These are phyloP conservation scores for Portunus trituberculatus DNA, from an alignment of 1,140 invertebrate genomes.

Conservation along the genomic window DNA sequence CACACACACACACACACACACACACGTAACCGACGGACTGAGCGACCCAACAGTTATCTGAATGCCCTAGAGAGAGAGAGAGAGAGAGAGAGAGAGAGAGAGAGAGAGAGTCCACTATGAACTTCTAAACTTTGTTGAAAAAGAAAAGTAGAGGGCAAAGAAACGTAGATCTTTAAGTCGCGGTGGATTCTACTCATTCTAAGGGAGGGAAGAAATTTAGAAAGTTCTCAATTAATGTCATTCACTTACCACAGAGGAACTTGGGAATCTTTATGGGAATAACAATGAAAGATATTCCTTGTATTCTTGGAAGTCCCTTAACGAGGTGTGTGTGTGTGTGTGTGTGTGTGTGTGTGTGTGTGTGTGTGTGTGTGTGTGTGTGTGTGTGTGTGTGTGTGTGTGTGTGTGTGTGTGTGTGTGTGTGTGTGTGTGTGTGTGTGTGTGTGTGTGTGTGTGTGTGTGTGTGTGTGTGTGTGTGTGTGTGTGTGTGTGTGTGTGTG, in stretches of 20 bases:
- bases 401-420: background rate
- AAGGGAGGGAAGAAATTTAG: background rate
- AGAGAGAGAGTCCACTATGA: background rate
- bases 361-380: constrained; percentile 11
- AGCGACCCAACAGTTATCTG: no score
- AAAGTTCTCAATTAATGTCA: background rate
- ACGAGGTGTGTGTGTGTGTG: background rate
- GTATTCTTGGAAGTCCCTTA: background rate
- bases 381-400: background rate
- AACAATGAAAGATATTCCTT: background rate
- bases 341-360: constrained; percentile 3
- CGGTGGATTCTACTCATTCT: background rate
- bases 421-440: no score
- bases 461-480: no score
- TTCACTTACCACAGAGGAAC: background rate
- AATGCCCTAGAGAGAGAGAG: background rate
- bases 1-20: no score
- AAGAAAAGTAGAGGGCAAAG: background rate
- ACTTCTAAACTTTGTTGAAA: background rate
- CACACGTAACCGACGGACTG: no score
- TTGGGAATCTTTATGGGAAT: background rate
- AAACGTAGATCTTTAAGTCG: background rate
- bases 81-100: constrained; percentile 20
- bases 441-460: no score
- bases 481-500: no score